These are phyloP conservation scores for Wasmannia auropunctata DNA, from an alignment of 1,140 invertebrate species.

Conservation along the genomic window DNA sequence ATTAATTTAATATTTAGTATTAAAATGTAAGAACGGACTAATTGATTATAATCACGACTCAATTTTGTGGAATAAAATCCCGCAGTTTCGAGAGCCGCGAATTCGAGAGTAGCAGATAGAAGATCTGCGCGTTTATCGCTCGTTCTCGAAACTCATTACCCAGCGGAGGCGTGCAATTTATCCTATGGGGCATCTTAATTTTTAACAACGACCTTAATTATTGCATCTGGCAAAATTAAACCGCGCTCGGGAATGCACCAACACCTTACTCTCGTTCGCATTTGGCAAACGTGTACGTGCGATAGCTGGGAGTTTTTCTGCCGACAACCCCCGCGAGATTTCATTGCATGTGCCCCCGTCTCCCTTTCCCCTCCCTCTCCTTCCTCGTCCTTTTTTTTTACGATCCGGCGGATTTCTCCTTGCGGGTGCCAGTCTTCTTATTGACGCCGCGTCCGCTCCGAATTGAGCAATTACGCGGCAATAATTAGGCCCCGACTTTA, in stretches of 20 bases:
- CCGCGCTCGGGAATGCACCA: not conserved
- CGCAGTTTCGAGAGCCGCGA: not conserved
- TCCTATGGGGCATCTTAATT: conserved; percentile 4
- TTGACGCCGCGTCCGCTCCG: conserved; percentile 63
- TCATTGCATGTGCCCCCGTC: not conserved
- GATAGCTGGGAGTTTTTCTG: not conserved
- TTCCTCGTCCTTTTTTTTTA: no score
- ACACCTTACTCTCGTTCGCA: not conserved
- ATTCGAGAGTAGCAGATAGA: not conserved
- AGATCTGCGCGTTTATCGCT: conserved; percentile 3
- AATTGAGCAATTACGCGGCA: conserved; percentile 80
- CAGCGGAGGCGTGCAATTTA: conserved; percentile 2
- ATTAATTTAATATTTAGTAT: no score
- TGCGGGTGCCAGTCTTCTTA: conserved; percentile 22
- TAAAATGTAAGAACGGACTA: not conserved
- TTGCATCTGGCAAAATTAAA: conserved; percentile 32
- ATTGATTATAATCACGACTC: not conserved
- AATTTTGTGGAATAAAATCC: not conserved
- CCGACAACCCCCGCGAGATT: not conserved
- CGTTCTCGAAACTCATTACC: conserved; percentile 4
- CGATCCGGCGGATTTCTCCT: conserved; percentile 1
- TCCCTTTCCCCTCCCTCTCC: no score
- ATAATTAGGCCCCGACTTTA: conserved; percentile 79
- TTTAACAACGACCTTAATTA: conserved; percentile 25
- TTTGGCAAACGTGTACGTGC: not conserved